Percentiles rank a stretch among this genome's conserved stretches.
Evolutionary conservation across 2,888 invertebrate species (phyloP).

Genomic region (Watsonalla binaria): DNA sequence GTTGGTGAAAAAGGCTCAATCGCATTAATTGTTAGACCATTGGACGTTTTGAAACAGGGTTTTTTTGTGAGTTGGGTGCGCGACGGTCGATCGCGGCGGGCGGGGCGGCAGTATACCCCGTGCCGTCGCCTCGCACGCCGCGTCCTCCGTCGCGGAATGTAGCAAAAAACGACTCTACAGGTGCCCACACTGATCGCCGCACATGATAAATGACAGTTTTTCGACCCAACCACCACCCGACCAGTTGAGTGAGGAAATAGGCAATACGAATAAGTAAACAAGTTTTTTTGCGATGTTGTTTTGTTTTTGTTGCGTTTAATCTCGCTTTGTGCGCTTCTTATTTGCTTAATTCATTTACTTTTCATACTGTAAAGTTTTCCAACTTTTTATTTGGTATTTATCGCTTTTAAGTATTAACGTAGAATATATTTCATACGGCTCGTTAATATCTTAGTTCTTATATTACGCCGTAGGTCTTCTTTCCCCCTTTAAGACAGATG

Average conservation of each 20-base stretch:
- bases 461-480: no score
- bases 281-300: constrained; percentile 24
- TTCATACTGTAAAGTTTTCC: constrained; percentile 6
- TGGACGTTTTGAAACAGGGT: constrained; percentile 9
- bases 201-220: constrained; percentile 56
- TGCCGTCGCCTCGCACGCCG: constrained; percentile 43
- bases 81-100: constrained; percentile 44
- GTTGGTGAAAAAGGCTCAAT: constrained; percentile 39
- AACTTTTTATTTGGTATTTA: constrained; percentile 6
- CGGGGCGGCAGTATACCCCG: constrained; percentile 46
- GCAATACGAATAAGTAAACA: constrained; percentile 37
- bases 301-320: constrained; percentile 19
- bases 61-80: constrained; percentile 20
- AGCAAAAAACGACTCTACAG: constrained; percentile 56
- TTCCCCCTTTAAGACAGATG: not conserved
- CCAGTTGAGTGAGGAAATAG: constrained; percentile 45
- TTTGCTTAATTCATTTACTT: constrained; percentile 6
- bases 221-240: constrained; percentile 34
- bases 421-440: no score
- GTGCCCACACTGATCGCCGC: constrained; percentile 41
- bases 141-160: constrained; percentile 39
- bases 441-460: no score
- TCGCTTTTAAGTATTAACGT: no score
- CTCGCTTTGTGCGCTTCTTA: constrained; percentile 14
- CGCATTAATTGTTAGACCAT: constrained; percentile 44